Conservation (phyloP, 2,113 vertebrate species). For the Aramus guarauna region DNA sequence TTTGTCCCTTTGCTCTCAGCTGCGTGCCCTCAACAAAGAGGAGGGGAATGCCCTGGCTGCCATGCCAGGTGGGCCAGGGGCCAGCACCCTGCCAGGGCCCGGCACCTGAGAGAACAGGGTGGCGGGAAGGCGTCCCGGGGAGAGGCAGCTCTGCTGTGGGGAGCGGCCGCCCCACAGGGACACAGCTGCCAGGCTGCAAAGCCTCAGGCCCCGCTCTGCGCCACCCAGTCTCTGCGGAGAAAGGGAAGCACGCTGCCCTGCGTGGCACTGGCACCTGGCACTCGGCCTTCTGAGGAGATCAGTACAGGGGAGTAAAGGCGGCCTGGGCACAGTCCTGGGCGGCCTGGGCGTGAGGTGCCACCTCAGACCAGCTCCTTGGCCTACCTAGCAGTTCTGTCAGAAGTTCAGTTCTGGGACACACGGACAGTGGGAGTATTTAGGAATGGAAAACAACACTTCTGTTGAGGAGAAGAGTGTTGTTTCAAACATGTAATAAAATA, state of each 20-base stretch:
- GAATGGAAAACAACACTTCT: neutral
- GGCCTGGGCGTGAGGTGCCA: rapidly evolving
- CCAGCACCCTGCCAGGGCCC: rapidly evolving
- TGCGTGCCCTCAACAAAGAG: neutral
- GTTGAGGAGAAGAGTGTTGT: neutral
- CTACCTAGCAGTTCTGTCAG: neutral
- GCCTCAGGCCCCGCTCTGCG: neutral
- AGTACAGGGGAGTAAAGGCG: rapidly evolving
- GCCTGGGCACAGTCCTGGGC: neutral
- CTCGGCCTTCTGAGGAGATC: rapidly evolving
- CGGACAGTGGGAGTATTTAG: too few relatives aligned
- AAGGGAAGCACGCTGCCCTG: neutral
- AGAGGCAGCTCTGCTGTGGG: rapidly evolving
- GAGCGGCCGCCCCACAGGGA: rapidly evolving
- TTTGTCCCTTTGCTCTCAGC: neutral
- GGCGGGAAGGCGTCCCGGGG: too few relatives aligned
- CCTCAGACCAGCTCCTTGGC: rapidly evolving
- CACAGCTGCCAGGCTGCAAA: neutral
- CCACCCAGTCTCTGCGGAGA: rapidly evolving
- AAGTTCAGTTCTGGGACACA: neutral
- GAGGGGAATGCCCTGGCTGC: rapidly evolving
- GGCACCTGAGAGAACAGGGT: neutral
- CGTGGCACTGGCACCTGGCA: rapidly evolving
- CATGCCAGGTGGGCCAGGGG: rapidly evolving
- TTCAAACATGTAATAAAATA: rapidly evolving